phyloP scores from a whole-genome alignment of 1,140 invertebrate genomes.

The Drosophila serrata region DNA sequence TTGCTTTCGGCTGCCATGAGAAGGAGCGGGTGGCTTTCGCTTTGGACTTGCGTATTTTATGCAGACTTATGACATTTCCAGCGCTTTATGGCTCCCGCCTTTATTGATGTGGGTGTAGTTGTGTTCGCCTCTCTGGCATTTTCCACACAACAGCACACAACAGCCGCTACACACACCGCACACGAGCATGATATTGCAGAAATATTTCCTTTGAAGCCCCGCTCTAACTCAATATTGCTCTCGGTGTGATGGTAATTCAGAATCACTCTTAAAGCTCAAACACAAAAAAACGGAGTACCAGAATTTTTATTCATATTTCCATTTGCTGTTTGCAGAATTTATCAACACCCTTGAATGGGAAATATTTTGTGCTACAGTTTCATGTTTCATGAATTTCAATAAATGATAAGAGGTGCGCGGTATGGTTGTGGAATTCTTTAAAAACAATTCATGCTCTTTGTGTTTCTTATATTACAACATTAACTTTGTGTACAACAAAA shows the following conservation, averaged over 20 bases:
- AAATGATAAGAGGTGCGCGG: background rate
- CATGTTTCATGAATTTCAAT: background rate
- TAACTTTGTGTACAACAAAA: background rate
- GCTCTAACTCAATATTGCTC: slow-evolving; percentile 24
- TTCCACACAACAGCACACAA: slow-evolving; percentile 22
- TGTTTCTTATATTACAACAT: background rate
- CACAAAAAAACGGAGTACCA: background rate
- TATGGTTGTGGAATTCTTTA: background rate
- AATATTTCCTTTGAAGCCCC: slow-evolving; percentile 26
- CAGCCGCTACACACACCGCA: slow-evolving; percentile 3
- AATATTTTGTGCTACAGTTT: background rate
- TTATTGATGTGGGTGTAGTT: slow-evolving; percentile 18
- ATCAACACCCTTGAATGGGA: background rate
- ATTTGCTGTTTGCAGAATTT: background rate
- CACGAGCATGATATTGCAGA: slow-evolving; percentile 8
- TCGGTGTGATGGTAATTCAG: background rate
- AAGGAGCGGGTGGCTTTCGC: background rate
- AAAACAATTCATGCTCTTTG: background rate
- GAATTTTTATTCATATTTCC: slow-evolving; percentile 7
- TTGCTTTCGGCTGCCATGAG: slow-evolving; percentile 25
- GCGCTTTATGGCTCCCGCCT: slow-evolving; percentile 22
- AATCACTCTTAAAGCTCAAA: slow-evolving; percentile 15
- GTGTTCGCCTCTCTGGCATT: slow-evolving; percentile 7
- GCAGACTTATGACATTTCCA: slow-evolving; percentile 60
- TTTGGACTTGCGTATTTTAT: slow-evolving; percentile 53